Percentiles rank a stretch among this genome's conserved stretches.
Conservation (phyloP, 2,888 invertebrate genomes). For the Synergus itoensis region DNA sequence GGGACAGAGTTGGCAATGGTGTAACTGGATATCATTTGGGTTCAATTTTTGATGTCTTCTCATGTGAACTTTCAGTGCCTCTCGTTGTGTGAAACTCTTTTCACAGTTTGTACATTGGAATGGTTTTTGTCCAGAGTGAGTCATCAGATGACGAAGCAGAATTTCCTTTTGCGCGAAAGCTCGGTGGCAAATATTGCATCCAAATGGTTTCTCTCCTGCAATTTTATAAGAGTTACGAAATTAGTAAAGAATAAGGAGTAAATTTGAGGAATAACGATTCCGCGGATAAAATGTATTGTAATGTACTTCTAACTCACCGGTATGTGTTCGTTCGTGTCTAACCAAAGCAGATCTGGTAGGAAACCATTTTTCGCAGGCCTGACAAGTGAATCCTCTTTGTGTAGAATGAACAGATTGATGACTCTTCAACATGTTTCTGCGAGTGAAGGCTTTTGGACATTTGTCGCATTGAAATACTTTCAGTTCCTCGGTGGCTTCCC, state of each 20-base stretch:
- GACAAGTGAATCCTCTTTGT: constrained; percentile 81
- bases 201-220: constrained; percentile 76
- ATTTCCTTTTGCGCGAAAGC: constrained; percentile 88
- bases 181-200: constrained; percentile 80
- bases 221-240: neutral
- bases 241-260: neutral
- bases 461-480: constrained; percentile 82
- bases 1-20: constrained; percentile 84
- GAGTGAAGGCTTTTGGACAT: constrained; percentile 83
- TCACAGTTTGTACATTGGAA: constrained; percentile 83
- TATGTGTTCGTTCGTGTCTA: constrained; percentile 85
- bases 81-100: constrained; percentile 87
- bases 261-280: neutral
- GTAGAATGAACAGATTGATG: constrained; percentile 83
- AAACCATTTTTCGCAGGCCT: constrained; percentile 83
- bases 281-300: neutral
- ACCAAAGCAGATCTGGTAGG: constrained; percentile 84
- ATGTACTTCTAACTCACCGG: constrained; percentile 77
- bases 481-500: constrained; percentile 73
- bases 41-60: constrained; percentile 81
- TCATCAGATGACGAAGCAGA: constrained; percentile 76
- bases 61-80: constrained; percentile 83
- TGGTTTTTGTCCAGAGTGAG: constrained; percentile 81
- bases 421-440: constrained; percentile 81
- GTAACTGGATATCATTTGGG: constrained; percentile 81